Conservation (phyloP, 37 sponge, comb jelly and placozoan species). For the Chondrosia reniformis region DNA sequence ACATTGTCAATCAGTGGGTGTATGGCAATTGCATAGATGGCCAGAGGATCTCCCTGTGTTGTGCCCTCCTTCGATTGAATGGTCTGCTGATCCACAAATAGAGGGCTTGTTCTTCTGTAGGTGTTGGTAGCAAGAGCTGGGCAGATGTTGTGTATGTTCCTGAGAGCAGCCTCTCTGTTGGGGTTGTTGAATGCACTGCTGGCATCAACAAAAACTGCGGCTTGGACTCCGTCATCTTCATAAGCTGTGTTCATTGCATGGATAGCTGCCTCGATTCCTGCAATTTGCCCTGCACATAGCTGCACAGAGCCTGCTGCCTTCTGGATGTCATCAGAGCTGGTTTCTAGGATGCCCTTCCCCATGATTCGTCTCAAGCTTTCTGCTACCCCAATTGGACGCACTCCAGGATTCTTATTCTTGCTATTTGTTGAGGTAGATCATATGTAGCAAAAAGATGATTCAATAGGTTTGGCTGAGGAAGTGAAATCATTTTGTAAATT, state of each 20-base stretch:
- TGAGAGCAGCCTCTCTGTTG: not conserved
- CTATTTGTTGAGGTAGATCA: too few relatives aligned
- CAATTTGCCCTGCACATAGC: slow-evolving; percentile 13
- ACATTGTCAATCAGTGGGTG: not conserved
- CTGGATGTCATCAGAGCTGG: not conserved
- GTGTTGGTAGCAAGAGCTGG: slow-evolving; percentile 27
- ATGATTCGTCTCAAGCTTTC: slow-evolving; percentile 1
- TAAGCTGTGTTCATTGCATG: not conserved
- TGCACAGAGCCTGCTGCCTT: slow-evolving; percentile 7
- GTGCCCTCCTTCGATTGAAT: slow-evolving; percentile 1
- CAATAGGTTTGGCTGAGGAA: too few relatives aligned
- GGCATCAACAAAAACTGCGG: slow-evolving; percentile 9
- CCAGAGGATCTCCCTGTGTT: slow-evolving; percentile 14
- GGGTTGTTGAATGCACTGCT: slow-evolving; percentile 15
- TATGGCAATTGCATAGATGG: not conserved
- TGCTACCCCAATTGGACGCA: slow-evolving; percentile 6
- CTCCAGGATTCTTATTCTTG: slow-evolving; percentile 8
- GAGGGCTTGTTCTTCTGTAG: not conserved
- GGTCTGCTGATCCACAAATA: slow-evolving; percentile 4
- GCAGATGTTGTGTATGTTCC: not conserved
- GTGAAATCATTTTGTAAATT: too few relatives aligned
- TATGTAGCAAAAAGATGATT: too few relatives aligned
- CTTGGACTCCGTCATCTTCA: not conserved
- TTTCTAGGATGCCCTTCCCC: not conserved
- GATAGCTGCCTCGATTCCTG: not conserved